Percentiles rank a stretch among this genome's conserved stretches.
Evolutionary conservation across 2,797 vertebrate genomes (phyloP).

Genomic region (Cuniculus paca): DNA sequence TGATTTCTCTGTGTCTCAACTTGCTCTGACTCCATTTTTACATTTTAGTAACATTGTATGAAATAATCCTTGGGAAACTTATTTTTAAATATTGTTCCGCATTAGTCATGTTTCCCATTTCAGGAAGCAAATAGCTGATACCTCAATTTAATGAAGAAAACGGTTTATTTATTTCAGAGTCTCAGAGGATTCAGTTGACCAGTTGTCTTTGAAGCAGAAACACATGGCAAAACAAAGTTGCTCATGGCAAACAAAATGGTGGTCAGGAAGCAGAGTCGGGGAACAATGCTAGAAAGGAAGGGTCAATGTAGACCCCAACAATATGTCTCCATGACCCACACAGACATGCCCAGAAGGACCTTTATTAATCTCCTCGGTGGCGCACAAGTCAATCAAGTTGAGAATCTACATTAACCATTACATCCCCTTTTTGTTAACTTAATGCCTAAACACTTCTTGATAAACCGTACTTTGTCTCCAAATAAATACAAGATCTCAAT

Average conservation of each 20-base stretch:
- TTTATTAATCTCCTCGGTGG: background rate
- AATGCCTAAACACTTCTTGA: background rate
- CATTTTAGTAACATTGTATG: background rate
- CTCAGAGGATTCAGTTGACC: background rate
- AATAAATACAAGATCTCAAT: background rate
- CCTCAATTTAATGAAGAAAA: background rate
- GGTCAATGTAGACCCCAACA: background rate
- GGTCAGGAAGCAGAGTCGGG: background rate
- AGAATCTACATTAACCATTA: background rate
- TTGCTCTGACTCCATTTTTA: background rate
- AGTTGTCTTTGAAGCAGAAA: background rate
- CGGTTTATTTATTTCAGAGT: background rate
- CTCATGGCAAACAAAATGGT: too few relatives aligned
- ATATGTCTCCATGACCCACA: background rate
- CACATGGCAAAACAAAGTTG: background rate
- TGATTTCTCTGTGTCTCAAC: background rate
- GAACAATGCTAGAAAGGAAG: background rate
- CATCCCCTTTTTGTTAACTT: background rate
- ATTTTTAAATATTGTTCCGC: conserved; percentile 25
- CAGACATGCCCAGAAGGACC: background rate
- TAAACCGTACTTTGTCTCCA: background rate
- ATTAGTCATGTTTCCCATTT: background rate
- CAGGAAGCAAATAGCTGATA: background rate
- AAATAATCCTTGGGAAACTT: conserved; percentile 3
- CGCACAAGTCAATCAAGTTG: background rate